Evolutionary conservation across 2,888 invertebrate species (phyloP).

Genomic region (Ctenicera cuprea): DNA sequence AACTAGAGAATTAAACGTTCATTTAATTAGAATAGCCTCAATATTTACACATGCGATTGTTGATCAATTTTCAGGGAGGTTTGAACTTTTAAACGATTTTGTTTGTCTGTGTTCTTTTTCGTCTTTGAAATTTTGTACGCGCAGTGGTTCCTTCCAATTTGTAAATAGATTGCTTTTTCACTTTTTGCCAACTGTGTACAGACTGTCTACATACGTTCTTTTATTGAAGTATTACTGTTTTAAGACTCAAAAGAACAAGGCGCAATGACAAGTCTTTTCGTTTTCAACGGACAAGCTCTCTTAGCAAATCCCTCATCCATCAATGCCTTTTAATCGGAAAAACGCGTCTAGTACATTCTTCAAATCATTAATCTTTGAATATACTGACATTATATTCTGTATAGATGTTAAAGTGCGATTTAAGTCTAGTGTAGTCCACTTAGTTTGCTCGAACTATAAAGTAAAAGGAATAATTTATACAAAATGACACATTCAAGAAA

Average conservation of each 20-base stretch:
- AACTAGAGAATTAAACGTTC: neutral
- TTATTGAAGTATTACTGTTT: conserved; percentile 4
- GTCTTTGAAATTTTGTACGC: neutral
- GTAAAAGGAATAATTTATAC: conserved; percentile 8
- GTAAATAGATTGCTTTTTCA: conserved; percentile 23
- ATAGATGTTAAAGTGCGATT: conserved; percentile 41
- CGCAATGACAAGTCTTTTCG: conserved; percentile 31
- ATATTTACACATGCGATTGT: too few relatives aligned
- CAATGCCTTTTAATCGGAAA: conserved; percentile 39
- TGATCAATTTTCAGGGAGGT: too few relatives aligned
- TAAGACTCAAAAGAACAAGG: conserved; percentile 19
- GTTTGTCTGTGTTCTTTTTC: neutral
- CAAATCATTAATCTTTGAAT: conserved; percentile 38
- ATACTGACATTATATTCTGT: conserved; percentile 25
- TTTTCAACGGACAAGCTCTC: conserved; percentile 29
- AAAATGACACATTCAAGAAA: too few relatives aligned
- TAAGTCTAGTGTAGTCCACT: conserved; percentile 28
- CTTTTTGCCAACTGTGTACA: conserved; percentile 3
- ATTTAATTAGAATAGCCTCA: too few relatives aligned
- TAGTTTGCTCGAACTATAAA: conserved; percentile 7
- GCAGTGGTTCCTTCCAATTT: conserved; percentile 13
- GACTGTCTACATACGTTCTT: neutral
- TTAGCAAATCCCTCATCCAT: conserved; percentile 37
- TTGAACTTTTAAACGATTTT: neutral
- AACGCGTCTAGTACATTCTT: conserved; percentile 38